Evolutionary conservation across 2,888 invertebrate genomes (phyloP), one percentile per base, ranked within the genome.

Genomic region (Leuctra nigra): DNA sequence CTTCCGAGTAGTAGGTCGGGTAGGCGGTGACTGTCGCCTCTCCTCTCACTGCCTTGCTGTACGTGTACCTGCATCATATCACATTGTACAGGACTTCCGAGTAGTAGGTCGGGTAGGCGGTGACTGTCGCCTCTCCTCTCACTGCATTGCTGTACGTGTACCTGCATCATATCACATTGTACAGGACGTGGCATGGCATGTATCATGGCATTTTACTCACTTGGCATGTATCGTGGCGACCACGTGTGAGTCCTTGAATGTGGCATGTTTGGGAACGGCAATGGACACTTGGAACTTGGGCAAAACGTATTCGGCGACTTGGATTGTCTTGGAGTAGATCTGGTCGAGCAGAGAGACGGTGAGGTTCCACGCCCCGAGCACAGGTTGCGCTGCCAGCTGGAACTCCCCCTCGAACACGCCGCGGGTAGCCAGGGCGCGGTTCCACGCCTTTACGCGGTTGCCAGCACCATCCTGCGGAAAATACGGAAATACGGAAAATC

Each of bases 251-350:
- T 92, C 91, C 62, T 83, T 83, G 68, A 90, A 87, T 1, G 92
- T 86, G 4, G 86, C 81, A 70, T 91, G 91, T 54, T 86, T 81
- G 1, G 91, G 87, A 29, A 92, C 80, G 62, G 88, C 83, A 59
- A 97, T 83, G 25, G 81, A 81, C 58, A 97, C 89, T 68, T 94
- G 85, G 72, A 95, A 98, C 69, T 95, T 95, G 0, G 98, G 98
- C 63, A 93, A 73, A 55, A 97, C 87, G 66, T 93, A 94, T 72
- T 93, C 91, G 6, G 92, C 91, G 4, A 96, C 90, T 68, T 88
- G 81, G 61, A 92, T 81, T 9, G 78, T 78, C 67, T 88, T 86
- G 57, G 82, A 78, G 68, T 84, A 84, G 11, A 72, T 77, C 68
- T 86, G 84, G 60, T 79, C 83, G 48, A 79, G 78, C 6, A 83